phyloP scores from a whole-genome alignment of 2,888 invertebrate genomes.

The Tillus elongatus region DNA sequence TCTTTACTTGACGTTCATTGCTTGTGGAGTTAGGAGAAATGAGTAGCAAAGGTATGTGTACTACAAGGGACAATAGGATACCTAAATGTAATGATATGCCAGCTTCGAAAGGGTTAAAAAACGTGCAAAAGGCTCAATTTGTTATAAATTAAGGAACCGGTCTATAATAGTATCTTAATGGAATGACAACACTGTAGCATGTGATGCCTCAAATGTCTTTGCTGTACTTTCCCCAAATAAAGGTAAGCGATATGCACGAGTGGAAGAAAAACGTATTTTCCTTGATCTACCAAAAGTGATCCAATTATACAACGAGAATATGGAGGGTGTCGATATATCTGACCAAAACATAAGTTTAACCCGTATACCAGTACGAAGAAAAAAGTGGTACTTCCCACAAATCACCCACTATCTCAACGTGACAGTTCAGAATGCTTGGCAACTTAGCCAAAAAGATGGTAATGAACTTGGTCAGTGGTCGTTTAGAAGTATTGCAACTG shows the following conservation, averaged over 20 bases:
- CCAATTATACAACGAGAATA: not conserved
- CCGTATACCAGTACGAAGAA: not conserved
- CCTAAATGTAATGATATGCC: not conserved
- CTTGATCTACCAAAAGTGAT: not conserved
- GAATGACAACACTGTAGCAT: not conserved
- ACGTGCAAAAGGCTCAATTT: not conserved
- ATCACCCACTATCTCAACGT: not conserved
- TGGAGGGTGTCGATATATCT: not conserved
- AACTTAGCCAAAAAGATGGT: conserved; percentile 1
- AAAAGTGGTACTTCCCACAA: conserved; percentile 1
- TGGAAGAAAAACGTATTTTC: not conserved
- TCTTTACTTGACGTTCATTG: not conserved
- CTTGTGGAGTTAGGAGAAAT: not conserved
- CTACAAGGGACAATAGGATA: not conserved
- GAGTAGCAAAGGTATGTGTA: not conserved
- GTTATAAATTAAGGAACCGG: not conserved
- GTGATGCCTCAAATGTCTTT: not conserved
- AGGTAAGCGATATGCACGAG: not conserved
- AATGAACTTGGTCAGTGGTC: conserved; percentile 7
- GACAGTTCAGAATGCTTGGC: conserved; percentile 1
- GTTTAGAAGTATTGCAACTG: conserved; percentile 9
- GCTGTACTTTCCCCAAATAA: not conserved
- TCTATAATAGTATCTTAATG: not conserved
- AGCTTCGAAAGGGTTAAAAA: conserved; percentile 1
- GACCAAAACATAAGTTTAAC: not conserved